Evolutionary conservation across 2,797 vertebrate genomes (phyloP), one percentile per base, ranked within the genome.

Genomic region (Coranthus polyacanthus): DNA sequence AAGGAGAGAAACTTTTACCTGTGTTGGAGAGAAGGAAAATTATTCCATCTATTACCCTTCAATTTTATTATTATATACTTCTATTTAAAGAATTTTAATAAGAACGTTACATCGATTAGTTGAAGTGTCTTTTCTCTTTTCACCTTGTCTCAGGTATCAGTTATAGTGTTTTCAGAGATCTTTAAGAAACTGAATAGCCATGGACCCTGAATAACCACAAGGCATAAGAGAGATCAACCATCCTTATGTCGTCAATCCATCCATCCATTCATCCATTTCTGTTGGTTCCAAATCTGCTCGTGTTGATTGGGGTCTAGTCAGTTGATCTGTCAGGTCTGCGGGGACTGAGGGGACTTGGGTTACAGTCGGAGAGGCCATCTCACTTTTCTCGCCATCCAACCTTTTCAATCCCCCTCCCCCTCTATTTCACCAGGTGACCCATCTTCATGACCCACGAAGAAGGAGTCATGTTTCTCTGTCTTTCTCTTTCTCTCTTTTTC

Each of bases 251-350:
- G 34, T 56, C 24, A 41, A 37, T 50, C 54, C 36, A 6, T 53
- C 62, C 47, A 0, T 77, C 53, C 47, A 55, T 81, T 55, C 76
- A 73, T 79, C 73, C 52, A 44, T 79, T 76, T 75, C 54, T 64
- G 68, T 71, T 57, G 61, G 60, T 75, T 79, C 75, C 34, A 68
- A 87, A 87, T 82, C 62, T 84, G 79, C 49, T 63, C 12, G 79
- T 74, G 91, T 86, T 93, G 93, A 93, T 92, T 84, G 84, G 89
- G 90, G 86, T 88, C 86, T 54, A 82, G 91, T 93, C 89, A 86
- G 88, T 84, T 90, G 89, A 89, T 88, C 89, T 84, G 79, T 74
- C 11, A 55, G 77, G 77, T 89, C 92, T 85, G 82, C 43, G 67
- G 80, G 89, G 90, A 92, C 73, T 2, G 16, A 68, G 50, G 58